A percentile compares a stretch with the other conserved stretches of the same genome.
Evolutionary conservation across 2,113 vertebrate species (phyloP).

Genomic region (Centropristis striata): DNA sequence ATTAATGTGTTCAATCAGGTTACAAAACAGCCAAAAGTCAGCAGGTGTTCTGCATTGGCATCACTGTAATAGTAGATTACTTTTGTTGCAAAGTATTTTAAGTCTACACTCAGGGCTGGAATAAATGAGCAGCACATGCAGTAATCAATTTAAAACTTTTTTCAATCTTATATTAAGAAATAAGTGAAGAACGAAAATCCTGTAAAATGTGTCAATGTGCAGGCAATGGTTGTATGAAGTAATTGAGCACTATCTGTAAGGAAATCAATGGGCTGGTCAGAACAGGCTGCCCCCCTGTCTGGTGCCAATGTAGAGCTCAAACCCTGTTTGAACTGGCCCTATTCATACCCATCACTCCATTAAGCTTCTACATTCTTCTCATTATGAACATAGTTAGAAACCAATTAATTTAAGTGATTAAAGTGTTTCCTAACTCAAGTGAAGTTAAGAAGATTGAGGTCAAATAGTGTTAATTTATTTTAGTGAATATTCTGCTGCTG

Average conservation of each 20-base stretch:
- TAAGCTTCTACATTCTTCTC: slow-evolving; percentile 67
- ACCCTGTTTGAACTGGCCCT: slow-evolving; percentile 44
- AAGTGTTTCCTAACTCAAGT: slow-evolving; percentile 74
- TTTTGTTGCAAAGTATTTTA: too few relatives aligned
- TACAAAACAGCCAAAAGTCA: neutral
- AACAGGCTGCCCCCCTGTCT: neutral
- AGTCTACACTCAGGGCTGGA: neutral
- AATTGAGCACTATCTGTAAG: neutral
- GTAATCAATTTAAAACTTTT: neutral
- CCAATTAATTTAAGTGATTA: slow-evolving; percentile 84
- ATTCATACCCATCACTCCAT: slow-evolving; percentile 59
- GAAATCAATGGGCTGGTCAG: neutral
- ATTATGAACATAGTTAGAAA: slow-evolving; percentile 75
- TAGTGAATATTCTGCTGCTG: slow-evolving; percentile 68
- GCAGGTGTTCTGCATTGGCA: neutral
- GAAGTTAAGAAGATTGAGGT: slow-evolving; percentile 82
- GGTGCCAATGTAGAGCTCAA: slow-evolving; percentile 29
- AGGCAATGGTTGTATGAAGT: neutral
- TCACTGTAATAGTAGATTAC: too few relatives aligned
- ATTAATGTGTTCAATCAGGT: neutral
- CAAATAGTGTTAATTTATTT: slow-evolving; percentile 83
- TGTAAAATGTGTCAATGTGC: neutral
- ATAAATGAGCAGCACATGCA: neutral
- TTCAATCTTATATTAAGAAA: neutral
- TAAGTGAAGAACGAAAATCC: neutral